Base-by-base conservation (phyloP, 2,888 invertebrate species). In the Oeneis ivallda region DNA sequence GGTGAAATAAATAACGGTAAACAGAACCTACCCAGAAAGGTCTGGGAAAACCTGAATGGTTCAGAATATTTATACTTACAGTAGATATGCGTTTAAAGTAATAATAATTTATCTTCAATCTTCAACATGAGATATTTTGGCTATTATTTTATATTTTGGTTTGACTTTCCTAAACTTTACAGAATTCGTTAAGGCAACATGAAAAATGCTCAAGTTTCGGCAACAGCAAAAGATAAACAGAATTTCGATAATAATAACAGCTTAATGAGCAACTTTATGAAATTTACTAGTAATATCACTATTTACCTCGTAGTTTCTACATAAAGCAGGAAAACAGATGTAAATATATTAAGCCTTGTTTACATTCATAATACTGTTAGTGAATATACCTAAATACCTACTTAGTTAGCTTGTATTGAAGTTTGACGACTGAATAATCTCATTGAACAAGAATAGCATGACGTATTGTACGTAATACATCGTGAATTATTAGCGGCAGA, bases 191-290 rank as follows among this genome's bases (percentile, higher is more conserved):
- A 43, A 52, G 10, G n/a, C 15, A 47, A 17, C 17, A 65, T 62
- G 49, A 52, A 49, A 62, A 17, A 50, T 57, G 54, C 53, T 45
- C 45, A 39, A 43, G 79, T 70, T 69, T 70, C 66, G 26, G 68
- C 64, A 67, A 68, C 66, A 69, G 13, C 17, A 72, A 67, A 71
- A 74, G 79, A 81, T 82, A 86, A 87, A 87, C 78, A 87, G 76
- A 77, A 79, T 76, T 71, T 68, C 74, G 79, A 75, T 79, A 77
- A n/a, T 86, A 89, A 87, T 86, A 79, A 62, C 34, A 74, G 74
- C 80, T 80, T 88, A 88, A 89, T 85, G 88, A 89, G 83, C 80
- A 77, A 76, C 78, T 80, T 80, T 80, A 82, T 80, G 7, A 76
- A 76, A 77, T 79, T 77, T 50, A 26, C 26, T 2, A 26, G 26